Evolutionary conservation across 2,888 invertebrate genomes (phyloP).

Genomic region (Plagodis pulveraria): DNA sequence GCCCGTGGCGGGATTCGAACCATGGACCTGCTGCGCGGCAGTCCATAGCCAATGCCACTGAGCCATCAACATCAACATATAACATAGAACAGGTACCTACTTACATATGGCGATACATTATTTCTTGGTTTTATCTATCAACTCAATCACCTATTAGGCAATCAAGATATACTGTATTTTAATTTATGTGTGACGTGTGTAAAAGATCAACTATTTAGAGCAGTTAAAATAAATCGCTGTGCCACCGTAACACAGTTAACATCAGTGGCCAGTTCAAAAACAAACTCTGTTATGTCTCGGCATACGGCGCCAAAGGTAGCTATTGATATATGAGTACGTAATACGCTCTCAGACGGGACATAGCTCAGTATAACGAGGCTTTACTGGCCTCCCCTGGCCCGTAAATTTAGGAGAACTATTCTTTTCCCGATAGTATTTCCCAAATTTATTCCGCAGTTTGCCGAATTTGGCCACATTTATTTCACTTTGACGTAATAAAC

Average conservation of each 20-base stretch:
- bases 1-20: too few relatives aligned
- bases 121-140: too few relatives aligned
- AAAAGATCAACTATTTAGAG: conserved; percentile 28
- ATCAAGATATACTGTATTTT: conserved; percentile 3
- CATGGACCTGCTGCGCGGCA: too few relatives aligned
- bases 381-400: conserved; percentile 73
- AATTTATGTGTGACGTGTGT: conserved; percentile 13
- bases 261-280: conserved; percentile 16
- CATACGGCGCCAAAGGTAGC: conserved; percentile 45
- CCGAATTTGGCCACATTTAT: conserved; percentile 55
- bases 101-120: too few relatives aligned
- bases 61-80: too few relatives aligned
- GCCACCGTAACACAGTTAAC: background rate
- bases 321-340: conserved; percentile 50
- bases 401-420: conserved; percentile 80
- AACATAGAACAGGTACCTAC: too few relatives aligned
- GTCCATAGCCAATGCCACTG: too few relatives aligned
- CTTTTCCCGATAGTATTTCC: conserved; percentile 75
- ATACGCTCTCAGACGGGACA: conserved; percentile 68
- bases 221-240: conserved; percentile 12
- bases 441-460: conserved; percentile 71
- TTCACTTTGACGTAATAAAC: conserved; percentile 46
- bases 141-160: background rate
- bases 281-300: conserved; percentile 32
- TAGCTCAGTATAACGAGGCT: conserved; percentile 80